Evolutionary conservation across 2,888 invertebrate genomes (phyloP).

Genomic region (Achlya flavicornis): DNA sequence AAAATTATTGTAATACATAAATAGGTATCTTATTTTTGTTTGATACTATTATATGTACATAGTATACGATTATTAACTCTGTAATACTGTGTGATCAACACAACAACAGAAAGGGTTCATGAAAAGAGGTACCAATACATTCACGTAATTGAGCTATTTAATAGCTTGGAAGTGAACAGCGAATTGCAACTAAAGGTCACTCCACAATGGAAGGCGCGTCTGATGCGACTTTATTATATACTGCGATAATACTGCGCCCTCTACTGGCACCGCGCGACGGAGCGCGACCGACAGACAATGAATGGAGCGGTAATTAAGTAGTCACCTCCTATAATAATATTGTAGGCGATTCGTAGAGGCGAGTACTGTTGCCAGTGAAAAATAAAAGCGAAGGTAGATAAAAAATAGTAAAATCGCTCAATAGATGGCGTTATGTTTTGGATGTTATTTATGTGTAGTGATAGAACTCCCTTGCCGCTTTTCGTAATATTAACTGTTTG

Average conservation of each 20-base stretch:
- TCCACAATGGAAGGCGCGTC: constrained; percentile 61
- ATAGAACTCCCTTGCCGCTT: background rate
- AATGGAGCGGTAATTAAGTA: constrained; percentile 31
- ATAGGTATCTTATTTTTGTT: too few relatives aligned
- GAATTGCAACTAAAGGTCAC: constrained; percentile 56
- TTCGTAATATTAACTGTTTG: too few relatives aligned
- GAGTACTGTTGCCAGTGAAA: constrained; percentile 13
- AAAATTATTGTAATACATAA: too few relatives aligned
- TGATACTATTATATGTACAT: too few relatives aligned
- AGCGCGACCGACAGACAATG: constrained; percentile 55
- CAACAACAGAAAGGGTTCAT: background rate
- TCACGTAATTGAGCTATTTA: constrained; percentile 2
- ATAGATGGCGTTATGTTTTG: constrained; percentile 1
- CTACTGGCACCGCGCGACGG: constrained; percentile 56
- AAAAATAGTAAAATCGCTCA: background rate
- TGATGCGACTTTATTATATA: constrained; percentile 46
- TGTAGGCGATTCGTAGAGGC: too few relatives aligned
- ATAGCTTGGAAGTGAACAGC: constrained; percentile 17
- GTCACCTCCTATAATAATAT: constrained; percentile 34
- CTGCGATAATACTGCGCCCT: constrained; percentile 53
- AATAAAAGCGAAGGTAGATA: constrained; percentile 5
- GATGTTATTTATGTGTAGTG: background rate
- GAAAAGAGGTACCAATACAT: background rate
- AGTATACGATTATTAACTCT: too few relatives aligned
- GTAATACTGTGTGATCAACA: too few relatives aligned